Base-by-base conservation (phyloP, 2,113 vertebrate species). In the Desmodus rotundus region DNA sequence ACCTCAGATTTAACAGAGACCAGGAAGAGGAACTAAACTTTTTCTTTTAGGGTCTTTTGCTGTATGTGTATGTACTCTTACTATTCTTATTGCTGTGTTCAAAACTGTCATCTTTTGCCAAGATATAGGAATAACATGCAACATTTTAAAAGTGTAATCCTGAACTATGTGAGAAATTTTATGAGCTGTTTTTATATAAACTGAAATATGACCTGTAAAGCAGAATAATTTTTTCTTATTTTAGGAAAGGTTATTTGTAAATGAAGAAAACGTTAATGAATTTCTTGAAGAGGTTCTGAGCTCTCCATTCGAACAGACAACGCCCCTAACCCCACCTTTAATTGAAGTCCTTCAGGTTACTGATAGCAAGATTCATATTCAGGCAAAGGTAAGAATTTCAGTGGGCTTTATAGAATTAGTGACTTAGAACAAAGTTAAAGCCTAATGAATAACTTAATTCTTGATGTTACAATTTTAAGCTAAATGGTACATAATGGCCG, bases 211-310 rank as follows among this genome's bases (percentile, higher is more conserved):
- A 36, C 38, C 50, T 1, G 0, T 31, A 84, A 97, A 36, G 28
- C 47, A 88, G 17, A 90, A n/a, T 84, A 91, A 72, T 80, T 31
- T 47, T 82, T 95, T 91, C 56, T 96, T 70, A 54, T 80, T 97
- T 85, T 90, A 99, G 99, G 98, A 99, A 91, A 98, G 98, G 3
- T 92, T 96, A 54, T 99, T 99, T 98, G 90, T 99, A 89, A 98
- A 54, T 1, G 98, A 99, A 92, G 98, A 99, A 90, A 99, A 98
- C 33, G n/a, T 99, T 77, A 97, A 97, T 93, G 97, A 96, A 87
- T 98, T 99, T 97, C 97, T 99, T 83, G 97, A 76, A 87, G 61
- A 95, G 56, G 95, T 95, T 83, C 87, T 94, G 1, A 87, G 83
- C 72, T 82, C 97, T 87, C 96, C 98, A 73, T 67, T 95, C 78